Evolutionary conservation across 2,113 vertebrate species (phyloP).

Genomic region (Laticauda colubrina): DNA sequence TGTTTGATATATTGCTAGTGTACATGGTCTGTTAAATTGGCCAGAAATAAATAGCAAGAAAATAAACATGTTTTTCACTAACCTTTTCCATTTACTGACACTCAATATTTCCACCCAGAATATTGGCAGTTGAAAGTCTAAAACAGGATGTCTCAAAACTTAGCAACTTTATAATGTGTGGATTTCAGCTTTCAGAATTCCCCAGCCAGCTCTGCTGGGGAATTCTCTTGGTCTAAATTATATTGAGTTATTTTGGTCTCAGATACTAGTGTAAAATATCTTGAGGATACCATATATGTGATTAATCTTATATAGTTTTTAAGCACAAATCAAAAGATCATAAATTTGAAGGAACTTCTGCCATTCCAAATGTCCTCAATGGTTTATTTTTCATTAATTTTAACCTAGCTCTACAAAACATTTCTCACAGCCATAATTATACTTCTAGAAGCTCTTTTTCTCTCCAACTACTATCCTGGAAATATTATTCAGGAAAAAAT

Average conservation of each 20-base stretch:
- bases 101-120: background rate
- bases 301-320: background rate
- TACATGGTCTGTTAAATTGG: background rate
- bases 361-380: background rate
- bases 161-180: background rate
- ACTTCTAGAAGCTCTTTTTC: background rate
- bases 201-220: background rate
- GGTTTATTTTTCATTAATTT: background rate
- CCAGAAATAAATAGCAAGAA: background rate
- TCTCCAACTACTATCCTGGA: background rate
- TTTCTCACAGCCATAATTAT: background rate
- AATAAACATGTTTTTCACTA: background rate
- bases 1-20: background rate
- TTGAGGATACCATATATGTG: background rate
- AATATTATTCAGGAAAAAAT: background rate
- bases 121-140: background rate
- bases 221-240: background rate
- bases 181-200: background rate
- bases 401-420: background rate
- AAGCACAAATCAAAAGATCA: background rate
- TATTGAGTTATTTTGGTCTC: background rate
- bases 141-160: background rate
- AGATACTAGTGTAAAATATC: background rate
- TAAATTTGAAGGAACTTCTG: background rate
- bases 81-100: background rate